Conservation (phyloP, 1,140 invertebrate genomes). For the Hyles euphorbiae region DNA sequence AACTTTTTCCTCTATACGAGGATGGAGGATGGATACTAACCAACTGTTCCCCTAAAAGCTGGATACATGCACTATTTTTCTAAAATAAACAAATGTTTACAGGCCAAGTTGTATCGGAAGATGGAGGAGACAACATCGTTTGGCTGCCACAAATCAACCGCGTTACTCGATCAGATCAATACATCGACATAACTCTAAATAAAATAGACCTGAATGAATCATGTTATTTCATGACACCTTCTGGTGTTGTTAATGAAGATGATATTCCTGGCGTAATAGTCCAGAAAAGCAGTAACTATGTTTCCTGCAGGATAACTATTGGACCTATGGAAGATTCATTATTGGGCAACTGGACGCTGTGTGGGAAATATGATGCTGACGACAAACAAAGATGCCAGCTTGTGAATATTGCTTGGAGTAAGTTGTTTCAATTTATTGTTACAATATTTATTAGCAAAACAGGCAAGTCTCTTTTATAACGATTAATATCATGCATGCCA, state of each 20-base stretch:
- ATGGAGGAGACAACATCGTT: background rate
- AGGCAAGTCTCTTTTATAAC: no score
- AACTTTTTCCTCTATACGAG: no score
- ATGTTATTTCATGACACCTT: constrained; percentile 10
- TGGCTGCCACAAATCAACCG: constrained; percentile 8
- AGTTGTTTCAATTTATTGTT: no score
- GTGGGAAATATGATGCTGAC: constrained; percentile 8
- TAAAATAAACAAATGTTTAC: no score
- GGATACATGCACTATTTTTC: no score
- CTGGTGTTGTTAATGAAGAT: background rate
- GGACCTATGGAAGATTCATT: constrained; percentile 20
- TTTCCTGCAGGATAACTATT: constrained; percentile 24
- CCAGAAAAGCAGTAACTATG: constrained; percentile 14
- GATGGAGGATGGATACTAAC: no score
- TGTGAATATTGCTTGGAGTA: constrained; percentile 7
- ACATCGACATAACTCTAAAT: constrained; percentile 20
- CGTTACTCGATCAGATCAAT: constrained; percentile 4
- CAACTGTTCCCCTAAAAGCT: no score
- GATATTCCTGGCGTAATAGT: constrained; percentile 12
- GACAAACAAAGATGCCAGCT: constrained; percentile 17
- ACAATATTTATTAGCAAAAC: no score
- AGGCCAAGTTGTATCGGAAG: no score
- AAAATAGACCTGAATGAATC: constrained; percentile 16
- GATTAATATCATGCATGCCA: no score
- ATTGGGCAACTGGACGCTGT: constrained; percentile 23